Conservation (phyloP, 2,888 invertebrate species). For the Hypselothyrea guttata region DNA sequence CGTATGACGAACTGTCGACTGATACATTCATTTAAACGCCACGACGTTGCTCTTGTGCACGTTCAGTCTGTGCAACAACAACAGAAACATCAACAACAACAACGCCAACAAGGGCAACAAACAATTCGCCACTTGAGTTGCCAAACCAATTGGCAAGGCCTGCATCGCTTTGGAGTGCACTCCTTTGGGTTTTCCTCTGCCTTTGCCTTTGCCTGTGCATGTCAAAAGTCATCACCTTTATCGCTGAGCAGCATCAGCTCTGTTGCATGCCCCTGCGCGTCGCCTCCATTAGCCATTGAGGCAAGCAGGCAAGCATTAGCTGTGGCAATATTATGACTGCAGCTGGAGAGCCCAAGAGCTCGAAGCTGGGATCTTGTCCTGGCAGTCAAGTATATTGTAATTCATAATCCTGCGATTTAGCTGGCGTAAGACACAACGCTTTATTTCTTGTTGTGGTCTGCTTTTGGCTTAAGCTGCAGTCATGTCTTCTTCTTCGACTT, state of each 20-base stretch:
- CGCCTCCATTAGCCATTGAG: conserved; percentile 40
- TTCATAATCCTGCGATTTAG: conserved; percentile 76
- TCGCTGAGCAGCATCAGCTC: conserved; percentile 47
- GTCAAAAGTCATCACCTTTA: conserved; percentile 77
- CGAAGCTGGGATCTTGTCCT: conserved; percentile 30
- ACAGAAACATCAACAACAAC: conserved; percentile 8
- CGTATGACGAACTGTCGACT: conserved; percentile 25
- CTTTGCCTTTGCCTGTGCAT: conserved; percentile 56
- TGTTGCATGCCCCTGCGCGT: background rate
- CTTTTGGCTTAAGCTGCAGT: conserved; percentile 56
- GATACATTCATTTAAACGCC: conserved; percentile 51
- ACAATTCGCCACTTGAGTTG: conserved; percentile 58
- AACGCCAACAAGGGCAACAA: conserved; percentile 24
- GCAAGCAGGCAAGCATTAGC: conserved; percentile 57
- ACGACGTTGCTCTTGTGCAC: conserved; percentile 60
- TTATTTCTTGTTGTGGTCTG: conserved; percentile 72
- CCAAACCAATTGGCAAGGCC: conserved; percentile 56
- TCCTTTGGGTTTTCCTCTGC: background rate
- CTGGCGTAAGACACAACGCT: conserved; percentile 73
- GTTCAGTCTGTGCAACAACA: conserved; percentile 26
- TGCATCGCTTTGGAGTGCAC: conserved; percentile 5
- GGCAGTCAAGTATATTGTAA: conserved; percentile 72
- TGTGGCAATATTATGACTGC: conserved; percentile 74
- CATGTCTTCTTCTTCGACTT: conserved; percentile 26
- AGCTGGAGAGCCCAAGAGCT: conserved; percentile 9